Base-by-base conservation (phyloP, 2,113 vertebrate species). In the Hippocampus guttulatus region DNA sequence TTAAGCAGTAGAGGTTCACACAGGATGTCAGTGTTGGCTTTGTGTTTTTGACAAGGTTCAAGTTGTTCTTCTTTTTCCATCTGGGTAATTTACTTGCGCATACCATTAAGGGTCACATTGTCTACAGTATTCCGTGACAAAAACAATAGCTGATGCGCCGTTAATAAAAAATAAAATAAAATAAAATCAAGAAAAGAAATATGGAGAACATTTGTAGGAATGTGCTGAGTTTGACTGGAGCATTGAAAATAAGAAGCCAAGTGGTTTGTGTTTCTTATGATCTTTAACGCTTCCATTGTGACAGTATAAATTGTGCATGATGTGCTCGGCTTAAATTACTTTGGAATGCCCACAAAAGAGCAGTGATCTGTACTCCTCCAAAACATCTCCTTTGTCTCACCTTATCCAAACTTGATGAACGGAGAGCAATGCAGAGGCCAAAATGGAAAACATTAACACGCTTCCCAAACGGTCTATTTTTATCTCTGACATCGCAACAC, bases 181-280 rank as follows among this genome's bases (percentile, higher is more conserved):
- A 55, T 21, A 38, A 38, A 38, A 38, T 33, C 30, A 38, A 38
- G 33, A 38, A 18, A 20, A 85, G 89, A 87, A 91, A 91, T 85
- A 84, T 76, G 52, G 81, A 81, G 85, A 87, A 71, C 69, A 80
- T 85, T 89, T 81, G 75, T 63, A 77, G 87, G 85, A 90, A 87
- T 89, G 85, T 85, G 78, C 75, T 70, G 77, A 70, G 68, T 83
- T 83, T 85, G 81, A 87, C 71, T 67, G 77, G 80, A 87, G 87
- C 81, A 78, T 70, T 88, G 78, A 89, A 87, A 93, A 87, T 85
- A 89, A 89, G 81, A 91, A 88, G 84, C 84, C 89, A 92, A 89
- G 83, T 88, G 60, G 58, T 92, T 85, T 78, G 85, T 90, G 90
- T 89, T 84, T 38, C 76, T 68, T 86, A 89, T 88, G 86, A 68